These are phyloP conservation scores for Ambastaia sidthimunki DNA, from an alignment of 2,797 vertebrate species.

Conservation along the genomic window DNA sequence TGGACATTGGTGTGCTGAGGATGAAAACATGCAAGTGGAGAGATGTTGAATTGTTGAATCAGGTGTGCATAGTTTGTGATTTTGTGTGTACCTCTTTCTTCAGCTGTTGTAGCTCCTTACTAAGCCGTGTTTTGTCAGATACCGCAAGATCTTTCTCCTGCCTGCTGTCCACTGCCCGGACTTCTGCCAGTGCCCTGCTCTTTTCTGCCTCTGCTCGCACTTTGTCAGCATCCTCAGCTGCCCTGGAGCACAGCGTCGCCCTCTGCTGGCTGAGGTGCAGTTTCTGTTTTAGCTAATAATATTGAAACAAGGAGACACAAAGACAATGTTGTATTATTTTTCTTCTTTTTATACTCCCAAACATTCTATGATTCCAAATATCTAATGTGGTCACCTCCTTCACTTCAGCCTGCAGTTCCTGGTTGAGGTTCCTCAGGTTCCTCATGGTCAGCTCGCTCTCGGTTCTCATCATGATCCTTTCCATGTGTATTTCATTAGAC, in stretches of 20 bases:
- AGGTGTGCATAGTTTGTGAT: neutral
- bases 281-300: conserved; percentile 76
- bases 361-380: neutral
- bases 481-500: conserved; percentile 82
- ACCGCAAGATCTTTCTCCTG: conserved; percentile 67
- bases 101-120: conserved; percentile 71
- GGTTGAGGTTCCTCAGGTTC: conserved; percentile 81
- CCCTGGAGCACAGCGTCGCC: conserved; percentile 67
- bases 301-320: neutral
- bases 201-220: conserved; percentile 70
- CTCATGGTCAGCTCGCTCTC: conserved; percentile 84
- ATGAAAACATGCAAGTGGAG: neutral
- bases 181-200: conserved; percentile 67
- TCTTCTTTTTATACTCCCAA: no score
- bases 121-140: conserved; percentile 64
- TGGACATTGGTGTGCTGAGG: conserved; percentile 71
- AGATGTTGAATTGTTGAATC: neutral
- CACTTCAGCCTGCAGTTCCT: conserved; percentile 78
- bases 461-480: conserved; percentile 80
- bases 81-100: conserved; percentile 69
- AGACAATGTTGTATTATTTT: neutral
- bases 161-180: conserved; percentile 63
- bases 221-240: conserved; percentile 64
- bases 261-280: conserved; percentile 76
- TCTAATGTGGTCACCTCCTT: conserved; percentile 75